Percentiles rank a stretch among this genome's conserved stretches.
These are phyloP conservation scores for Poeciliopsis turneri DNA, from an alignment of 2,797 vertebrate species.

Conservation along the genomic window DNA sequence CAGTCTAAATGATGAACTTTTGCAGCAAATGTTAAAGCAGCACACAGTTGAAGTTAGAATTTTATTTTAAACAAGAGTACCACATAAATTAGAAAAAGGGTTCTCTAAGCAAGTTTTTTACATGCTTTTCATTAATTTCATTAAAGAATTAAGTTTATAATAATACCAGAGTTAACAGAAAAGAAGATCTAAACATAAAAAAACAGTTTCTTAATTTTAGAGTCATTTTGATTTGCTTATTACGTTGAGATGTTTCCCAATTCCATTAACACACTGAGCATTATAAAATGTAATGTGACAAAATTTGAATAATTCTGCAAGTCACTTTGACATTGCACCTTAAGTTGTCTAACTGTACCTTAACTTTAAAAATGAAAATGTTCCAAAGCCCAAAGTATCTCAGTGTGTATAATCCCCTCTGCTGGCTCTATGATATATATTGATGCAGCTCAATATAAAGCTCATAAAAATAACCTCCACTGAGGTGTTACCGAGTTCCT, in stretches of 20 bases:
- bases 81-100: neutral
- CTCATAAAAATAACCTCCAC: conserved; percentile 49
- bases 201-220: neutral
- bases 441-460: conserved; percentile 39
- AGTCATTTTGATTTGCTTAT: neutral
- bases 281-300: neutral
- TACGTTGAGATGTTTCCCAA: neutral
- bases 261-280: too few relatives aligned
- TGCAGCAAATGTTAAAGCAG: conserved; percentile 13
- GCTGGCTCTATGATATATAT: conserved; percentile 53
- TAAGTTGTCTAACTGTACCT: neutral
- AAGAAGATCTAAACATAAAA: neutral
- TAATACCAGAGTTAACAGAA: neutral
- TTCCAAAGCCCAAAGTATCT: conserved; percentile 1
- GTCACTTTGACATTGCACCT: neutral
- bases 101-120: neutral
- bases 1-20: conserved; percentile 29
- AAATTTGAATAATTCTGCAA: neutral
- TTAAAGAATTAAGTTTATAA: neutral
- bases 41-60: neutral
- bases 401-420: conserved; percentile 51
- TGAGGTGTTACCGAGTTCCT: conserved; percentile 68
- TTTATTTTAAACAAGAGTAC: neutral
- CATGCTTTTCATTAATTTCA: neutral
- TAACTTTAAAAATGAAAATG: conserved; percentile 6